Percentiles rank a stretch among this genome's conserved stretches.
These are phyloP conservation scores for Hephaestus fuliginosus DNA, from an alignment of 2,797 vertebrate genomes.

Conservation along the genomic window DNA sequence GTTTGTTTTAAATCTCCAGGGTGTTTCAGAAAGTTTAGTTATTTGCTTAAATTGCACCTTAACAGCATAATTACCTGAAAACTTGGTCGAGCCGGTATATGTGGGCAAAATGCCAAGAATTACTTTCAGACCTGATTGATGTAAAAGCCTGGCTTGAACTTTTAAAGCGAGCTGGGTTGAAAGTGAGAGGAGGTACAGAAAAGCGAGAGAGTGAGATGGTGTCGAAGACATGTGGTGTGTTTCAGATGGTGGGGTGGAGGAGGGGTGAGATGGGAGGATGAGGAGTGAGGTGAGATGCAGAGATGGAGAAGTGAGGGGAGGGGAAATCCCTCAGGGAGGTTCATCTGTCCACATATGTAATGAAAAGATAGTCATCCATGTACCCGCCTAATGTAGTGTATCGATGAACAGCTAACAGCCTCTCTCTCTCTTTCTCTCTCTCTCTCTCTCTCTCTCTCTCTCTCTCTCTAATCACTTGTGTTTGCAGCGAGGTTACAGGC, in stretches of 20 bases:
- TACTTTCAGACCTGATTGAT: slow-evolving; percentile 13
- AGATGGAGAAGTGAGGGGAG: slow-evolving; percentile 52
- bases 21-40: neutral
- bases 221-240: slow-evolving; percentile 27
- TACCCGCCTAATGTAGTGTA: slow-evolving; percentile 72
- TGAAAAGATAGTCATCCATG: slow-evolving; percentile 78
- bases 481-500: slow-evolving; percentile 57
- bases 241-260: slow-evolving; percentile 44
- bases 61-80: slow-evolving; percentile 9
- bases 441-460: slow-evolving; percentile 24
- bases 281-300: slow-evolving; percentile 39
- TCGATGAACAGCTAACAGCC: slow-evolving; percentile 66
- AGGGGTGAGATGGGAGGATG: slow-evolving; percentile 30
- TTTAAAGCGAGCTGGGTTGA: neutral
- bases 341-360: slow-evolving; percentile 79
- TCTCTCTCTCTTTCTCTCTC: slow-evolving; percentile 11
- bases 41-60: neutral
- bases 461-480: slow-evolving; percentile 56
- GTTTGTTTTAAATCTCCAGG: neutral
- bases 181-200: slow-evolving; percentile 19
- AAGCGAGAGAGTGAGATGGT: neutral
- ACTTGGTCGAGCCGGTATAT: slow-evolving; percentile 3
- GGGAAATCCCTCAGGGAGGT: slow-evolving; percentile 73
- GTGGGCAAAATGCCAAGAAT: neutral
- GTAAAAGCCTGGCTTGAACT: neutral